Evolutionary conservation across 1,140 invertebrate species (phyloP).

Genomic region (Sycophila sp.): DNA sequence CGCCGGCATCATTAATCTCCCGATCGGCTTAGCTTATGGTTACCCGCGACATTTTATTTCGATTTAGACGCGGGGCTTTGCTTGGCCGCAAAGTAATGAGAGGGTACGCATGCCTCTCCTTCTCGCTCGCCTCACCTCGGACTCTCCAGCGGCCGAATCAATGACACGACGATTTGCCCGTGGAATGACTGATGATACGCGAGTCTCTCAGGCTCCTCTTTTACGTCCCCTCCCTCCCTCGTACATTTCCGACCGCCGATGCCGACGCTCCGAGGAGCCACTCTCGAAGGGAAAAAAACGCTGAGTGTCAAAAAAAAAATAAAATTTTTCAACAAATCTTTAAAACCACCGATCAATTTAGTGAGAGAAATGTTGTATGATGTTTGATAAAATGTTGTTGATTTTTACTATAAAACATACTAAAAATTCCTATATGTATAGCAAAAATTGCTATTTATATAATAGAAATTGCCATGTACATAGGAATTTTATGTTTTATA

Average conservation of each 20-base stretch:
- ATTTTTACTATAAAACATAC: too few relatives aligned
- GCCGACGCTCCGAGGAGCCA: background rate
- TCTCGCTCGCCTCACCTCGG: background rate
- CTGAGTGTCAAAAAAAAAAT: background rate
- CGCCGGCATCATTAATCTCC: constrained; percentile 36
- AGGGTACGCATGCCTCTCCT: background rate
- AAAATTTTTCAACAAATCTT: too few relatives aligned
- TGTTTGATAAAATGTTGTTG: too few relatives aligned
- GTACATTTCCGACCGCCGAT: background rate
- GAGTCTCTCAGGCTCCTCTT: background rate
- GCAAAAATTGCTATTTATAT: too few relatives aligned
- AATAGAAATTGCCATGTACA: too few relatives aligned
- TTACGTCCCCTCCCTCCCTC: background rate
- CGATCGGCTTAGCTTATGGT: constrained; percentile 26
- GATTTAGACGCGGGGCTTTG: constrained; percentile 23
- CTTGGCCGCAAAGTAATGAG: constrained; percentile 25
- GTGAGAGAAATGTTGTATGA: too few relatives aligned
- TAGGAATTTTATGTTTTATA: too few relatives aligned
- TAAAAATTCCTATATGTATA: too few relatives aligned
- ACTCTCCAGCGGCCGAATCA: constrained; percentile 22
- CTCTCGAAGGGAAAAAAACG: background rate
- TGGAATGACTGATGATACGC: constrained; percentile 40
- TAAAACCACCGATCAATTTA: too few relatives aligned
- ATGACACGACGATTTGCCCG: constrained; percentile 43
- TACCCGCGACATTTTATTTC: constrained; percentile 39